phyloP scores from a whole-genome alignment of 2,113 vertebrate species.

The Tetraodon nigroviridis region DNA sequence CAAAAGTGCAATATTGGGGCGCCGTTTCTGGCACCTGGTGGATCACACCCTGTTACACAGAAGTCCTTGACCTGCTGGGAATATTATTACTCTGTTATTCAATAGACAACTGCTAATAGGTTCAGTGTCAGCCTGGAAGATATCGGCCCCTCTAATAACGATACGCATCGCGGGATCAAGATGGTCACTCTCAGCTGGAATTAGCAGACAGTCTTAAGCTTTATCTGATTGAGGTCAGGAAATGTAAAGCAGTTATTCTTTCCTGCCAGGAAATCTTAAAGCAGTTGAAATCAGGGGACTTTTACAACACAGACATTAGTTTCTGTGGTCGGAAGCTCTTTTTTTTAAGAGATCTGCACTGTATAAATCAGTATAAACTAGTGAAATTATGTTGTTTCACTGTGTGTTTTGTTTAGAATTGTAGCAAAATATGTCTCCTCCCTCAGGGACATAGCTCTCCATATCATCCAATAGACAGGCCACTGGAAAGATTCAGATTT shows the following conservation, averaged over 20 bases:
- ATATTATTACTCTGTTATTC: constrained; percentile 12
- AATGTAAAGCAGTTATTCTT: background rate
- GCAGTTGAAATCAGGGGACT: no score
- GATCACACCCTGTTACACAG: constrained; percentile 12
- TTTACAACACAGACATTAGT: no score
- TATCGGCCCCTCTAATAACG: constrained; percentile 11
- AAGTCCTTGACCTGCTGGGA: constrained; percentile 18
- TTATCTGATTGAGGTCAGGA: constrained; percentile 24
- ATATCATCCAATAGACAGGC: constrained; percentile 66
- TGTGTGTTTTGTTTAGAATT: no score
- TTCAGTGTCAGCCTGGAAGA: constrained; percentile 14
- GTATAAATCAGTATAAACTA: no score
- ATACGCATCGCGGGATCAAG: constrained; percentile 11
- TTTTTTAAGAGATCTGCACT: no score
- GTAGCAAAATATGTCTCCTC: background rate
- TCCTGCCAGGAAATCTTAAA: no score
- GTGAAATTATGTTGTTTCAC: no score
- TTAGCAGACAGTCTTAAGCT: constrained; percentile 5
- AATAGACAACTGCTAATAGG: constrained; percentile 22
- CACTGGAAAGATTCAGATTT: constrained; percentile 63
- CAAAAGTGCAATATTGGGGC: background rate
- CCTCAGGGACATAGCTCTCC: constrained; percentile 54
- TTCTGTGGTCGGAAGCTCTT: no score
- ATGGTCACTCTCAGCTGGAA: constrained; percentile 2
- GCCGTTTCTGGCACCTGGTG: background rate